These are phyloP conservation scores for Tachuris rubrigastra DNA, from an alignment of 2,113 vertebrate species.

Conservation along the genomic window DNA sequence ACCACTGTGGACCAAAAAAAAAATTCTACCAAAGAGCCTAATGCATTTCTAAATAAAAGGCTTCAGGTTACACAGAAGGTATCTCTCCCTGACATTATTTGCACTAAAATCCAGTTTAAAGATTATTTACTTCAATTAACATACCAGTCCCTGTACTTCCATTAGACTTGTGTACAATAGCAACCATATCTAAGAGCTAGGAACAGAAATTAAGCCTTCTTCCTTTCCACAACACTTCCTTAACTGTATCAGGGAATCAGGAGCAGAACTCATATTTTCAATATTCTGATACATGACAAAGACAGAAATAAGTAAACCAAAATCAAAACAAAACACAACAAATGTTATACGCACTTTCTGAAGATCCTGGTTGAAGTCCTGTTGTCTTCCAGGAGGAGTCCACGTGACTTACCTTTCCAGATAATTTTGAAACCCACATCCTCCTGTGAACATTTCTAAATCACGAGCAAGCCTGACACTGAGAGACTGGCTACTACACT, in stretches of 20 bases:
- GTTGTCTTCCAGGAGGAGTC: not conserved
- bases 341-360: slow-evolving; percentile 56
- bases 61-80: not conserved
- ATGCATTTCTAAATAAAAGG: not conserved
- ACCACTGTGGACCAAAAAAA: not conserved
- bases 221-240: not conserved
- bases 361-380: not conserved
- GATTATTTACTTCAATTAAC: not conserved
- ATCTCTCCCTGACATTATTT: not conserved
- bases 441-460: not conserved
- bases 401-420: slow-evolving; percentile 69
- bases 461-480: not conserved
- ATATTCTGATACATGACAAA: not conserved
- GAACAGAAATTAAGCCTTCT: not conserved
- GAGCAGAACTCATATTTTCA: not conserved
- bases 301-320: not conserved
- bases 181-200: not conserved
- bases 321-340: not conserved
- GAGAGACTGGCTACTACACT: not conserved
- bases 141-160: not conserved
- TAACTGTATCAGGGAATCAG: not conserved
- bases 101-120: not conserved
- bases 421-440: not conserved
- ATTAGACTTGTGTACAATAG: not conserved
- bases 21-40: not conserved